Evolutionary conservation across 92 coral and sea anemone genomes (phyloP).

Genomic region (Siderastrea siderea): DNA sequence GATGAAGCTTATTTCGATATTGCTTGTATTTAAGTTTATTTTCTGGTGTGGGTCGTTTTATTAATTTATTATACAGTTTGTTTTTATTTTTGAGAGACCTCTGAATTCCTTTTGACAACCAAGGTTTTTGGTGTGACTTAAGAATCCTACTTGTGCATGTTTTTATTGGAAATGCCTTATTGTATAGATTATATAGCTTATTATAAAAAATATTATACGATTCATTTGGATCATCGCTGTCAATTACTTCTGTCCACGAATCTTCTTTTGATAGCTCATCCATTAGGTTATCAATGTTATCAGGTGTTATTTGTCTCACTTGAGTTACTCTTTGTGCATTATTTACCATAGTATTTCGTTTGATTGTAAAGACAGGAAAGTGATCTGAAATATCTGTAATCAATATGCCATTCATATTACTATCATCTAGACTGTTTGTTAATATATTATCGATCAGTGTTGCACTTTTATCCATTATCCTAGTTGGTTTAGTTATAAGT

Average conservation of each 20-base stretch:
- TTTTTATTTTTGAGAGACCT: not conserved
- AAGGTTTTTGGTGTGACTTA: not conserved
- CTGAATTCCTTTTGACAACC: not conserved
- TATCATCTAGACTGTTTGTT: not conserved
- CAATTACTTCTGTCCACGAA: no score
- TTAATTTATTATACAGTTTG: not conserved
- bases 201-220: not conserved
- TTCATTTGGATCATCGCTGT: no score
- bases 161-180: not conserved
- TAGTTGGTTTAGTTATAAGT: not conserved
- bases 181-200: not conserved
- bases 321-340: no score
- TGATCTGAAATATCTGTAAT: no score
- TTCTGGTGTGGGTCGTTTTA: not conserved
- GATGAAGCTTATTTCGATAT: not conserved
- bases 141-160: not conserved
- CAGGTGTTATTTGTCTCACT: no score
- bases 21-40: not conserved
- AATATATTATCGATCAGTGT: slow-evolving; percentile 8
- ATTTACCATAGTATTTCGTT: no score
- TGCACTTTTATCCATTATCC: not conserved
- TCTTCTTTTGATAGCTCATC: no score
- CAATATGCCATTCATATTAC: not conserved
- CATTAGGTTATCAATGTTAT: no score
- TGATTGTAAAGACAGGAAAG: no score